Base-by-base conservation (phyloP, 2,797 vertebrate species). In the Arnoldichthys spilopterus region DNA sequence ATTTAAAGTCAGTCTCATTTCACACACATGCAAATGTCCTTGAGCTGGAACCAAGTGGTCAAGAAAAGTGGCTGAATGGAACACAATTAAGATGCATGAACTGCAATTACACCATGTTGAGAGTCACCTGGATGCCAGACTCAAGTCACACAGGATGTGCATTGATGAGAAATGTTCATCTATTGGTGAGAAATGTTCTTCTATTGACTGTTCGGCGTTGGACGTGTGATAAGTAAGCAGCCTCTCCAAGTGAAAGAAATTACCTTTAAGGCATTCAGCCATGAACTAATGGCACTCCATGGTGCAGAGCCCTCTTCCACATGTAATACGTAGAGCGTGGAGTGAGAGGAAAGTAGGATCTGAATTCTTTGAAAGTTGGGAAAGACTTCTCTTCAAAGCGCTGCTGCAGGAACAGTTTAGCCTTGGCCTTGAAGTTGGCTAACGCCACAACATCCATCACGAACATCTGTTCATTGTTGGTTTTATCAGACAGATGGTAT, bases 281-380 rank as follows among this genome's bases (percentile, higher is more conserved):
- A 63, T 98, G 96, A 73, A 98, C 93, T 18, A 99, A 89, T 0
- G 96, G 96, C 76, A 99, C 95, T 1, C 97, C 97, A 0, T 98
- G 96, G 0, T 96, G 95, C 86, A 99, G 87, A 0, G 97, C 97
- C 0, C 97, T 94, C 85, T 98, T 98, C 97, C 97, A 99, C 97
- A 99, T 99, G 92, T 99, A 99, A 87, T 98, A 99, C 0, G 97
- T 99, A 0, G 97, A 99, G 22, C 97, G 96, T 0, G 97, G 96
- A 0, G 97, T 98, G 76, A 96, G 93, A 0, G 97, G 97, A 72
- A 98, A 99, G 78, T 94, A 96, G 2, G 95, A 93, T 1, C 96
- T 91, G 87, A 98, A 99, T 86, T 99, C 97, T 81, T 97, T 98
- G 85, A 96, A 99, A 0, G 97, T 95, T 8, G 97, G 97, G 87